Base-by-base conservation (phyloP, 2,113 vertebrate species). In the Phylloscopus whistleri region DNA sequence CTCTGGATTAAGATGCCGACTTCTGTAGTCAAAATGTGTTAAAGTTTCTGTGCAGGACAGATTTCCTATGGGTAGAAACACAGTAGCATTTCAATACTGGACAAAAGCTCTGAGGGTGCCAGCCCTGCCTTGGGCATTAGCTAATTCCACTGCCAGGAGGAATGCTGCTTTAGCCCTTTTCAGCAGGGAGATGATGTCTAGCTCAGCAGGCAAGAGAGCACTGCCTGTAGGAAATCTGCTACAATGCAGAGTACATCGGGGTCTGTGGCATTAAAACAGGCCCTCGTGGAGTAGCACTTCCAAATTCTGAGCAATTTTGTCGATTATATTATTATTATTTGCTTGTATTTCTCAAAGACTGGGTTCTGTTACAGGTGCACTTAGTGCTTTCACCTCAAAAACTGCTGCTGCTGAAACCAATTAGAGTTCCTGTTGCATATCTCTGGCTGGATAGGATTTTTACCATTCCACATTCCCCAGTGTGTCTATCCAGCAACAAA, bases 401-500 rank as follows among this genome's bases (percentile, higher is more conserved):
- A n/a, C 51, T 74, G 28, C 46, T 44, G 44, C 66, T 67, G 41
- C 46, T 53, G 69, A 64, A 68, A 13, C 73, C 53, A 66, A 13
- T 33, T 41, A 0, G 2, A n/a, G 31, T 33, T 86, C 10, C n/a
- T 28, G 18, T 14, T 64, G 37, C 2, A 0, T 16, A 13, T 16
- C 43, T 41, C 5, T 55, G 41, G 35, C 41, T 69, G 56, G 37
- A 39, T 12, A 83, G 1, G 2, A 56, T 16, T 53, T 68, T 39
- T 33, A 17, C 35, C 4, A 1, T 41, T 81, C 60, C 52, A 11
- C 17, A 7, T 31, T 26, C 44, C 16, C 9, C 33, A 58, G 6
- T 0, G 0, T 23, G 22, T 35, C 23, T 37, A 59, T 59, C 23
- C 23, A 60, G 16, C 58, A 60, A 60, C 5, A 18, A 35, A 11